Percentiles rank a stretch among this genome's conserved stretches.
Evolutionary conservation across 2,888 invertebrate species (phyloP).

Genomic region (Willowsia nigromaculata): DNA sequence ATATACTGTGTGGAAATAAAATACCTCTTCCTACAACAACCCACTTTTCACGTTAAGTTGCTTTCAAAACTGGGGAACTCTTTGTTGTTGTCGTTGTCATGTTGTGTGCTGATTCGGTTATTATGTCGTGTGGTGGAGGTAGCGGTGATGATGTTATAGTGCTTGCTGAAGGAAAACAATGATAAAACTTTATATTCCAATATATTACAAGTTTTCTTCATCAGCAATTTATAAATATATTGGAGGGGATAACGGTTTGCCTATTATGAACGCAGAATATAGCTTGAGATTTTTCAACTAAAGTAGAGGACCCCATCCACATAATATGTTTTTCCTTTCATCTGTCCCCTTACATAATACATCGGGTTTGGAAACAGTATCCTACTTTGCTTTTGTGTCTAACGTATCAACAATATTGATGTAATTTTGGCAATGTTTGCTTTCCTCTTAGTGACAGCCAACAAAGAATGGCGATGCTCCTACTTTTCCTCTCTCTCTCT

Average conservation of each 20-base stretch:
- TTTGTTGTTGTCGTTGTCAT: slow-evolving; percentile 18
- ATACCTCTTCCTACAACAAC: slow-evolving; percentile 44
- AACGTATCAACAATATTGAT: slow-evolving; percentile 49
- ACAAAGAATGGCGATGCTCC: not conserved
- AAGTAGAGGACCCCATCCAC: not conserved
- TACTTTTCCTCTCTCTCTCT: not conserved
- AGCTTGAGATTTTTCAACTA: not conserved
- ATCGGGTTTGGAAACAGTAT: slow-evolving; percentile 52
- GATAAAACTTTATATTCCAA: no score
- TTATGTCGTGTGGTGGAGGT: not conserved
- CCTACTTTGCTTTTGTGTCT: slow-evolving; percentile 40
- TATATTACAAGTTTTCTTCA: not conserved
- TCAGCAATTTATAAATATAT: not conserved
- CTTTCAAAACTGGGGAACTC: not conserved
- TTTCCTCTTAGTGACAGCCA: not conserved
- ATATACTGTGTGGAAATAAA: not conserved
- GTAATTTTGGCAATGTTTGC: slow-evolving; percentile 48
- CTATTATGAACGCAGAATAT: no score
- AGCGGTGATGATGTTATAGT: not conserved
- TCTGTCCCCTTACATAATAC: not conserved
- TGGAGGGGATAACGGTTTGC: no score
- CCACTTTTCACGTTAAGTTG: slow-evolving; percentile 50
- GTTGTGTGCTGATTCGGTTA: no score
- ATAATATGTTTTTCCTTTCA: not conserved
- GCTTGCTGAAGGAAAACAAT: not conserved